Evolutionary conservation across 2,888 invertebrate species (phyloP).

Genomic region (Tinea pellionella): DNA sequence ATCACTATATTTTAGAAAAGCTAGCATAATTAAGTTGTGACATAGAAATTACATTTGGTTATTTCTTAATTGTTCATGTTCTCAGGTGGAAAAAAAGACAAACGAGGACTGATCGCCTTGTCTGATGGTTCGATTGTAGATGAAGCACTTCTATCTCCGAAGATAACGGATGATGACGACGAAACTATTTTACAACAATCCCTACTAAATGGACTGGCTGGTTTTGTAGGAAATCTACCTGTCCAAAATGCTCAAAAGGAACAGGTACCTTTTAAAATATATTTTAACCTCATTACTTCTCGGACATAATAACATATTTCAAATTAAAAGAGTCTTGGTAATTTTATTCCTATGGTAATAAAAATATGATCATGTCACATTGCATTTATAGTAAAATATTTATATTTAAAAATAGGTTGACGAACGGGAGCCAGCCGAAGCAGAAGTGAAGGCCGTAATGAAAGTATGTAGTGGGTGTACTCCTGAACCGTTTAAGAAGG

Average conservation of each 20-base stretch:
- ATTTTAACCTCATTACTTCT: slow-evolving; percentile 18
- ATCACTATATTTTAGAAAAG: background rate
- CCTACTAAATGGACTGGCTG: slow-evolving; percentile 74
- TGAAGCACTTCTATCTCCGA: slow-evolving; percentile 64
- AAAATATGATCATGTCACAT: background rate
- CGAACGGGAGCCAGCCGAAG: slow-evolving; percentile 85
- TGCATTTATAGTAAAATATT: background rate
- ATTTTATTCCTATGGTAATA: background rate
- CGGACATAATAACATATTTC: background rate
- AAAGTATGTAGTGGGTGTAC: slow-evolving; percentile 81
- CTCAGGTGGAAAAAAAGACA: slow-evolving; percentile 60
- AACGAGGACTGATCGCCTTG: slow-evolving; percentile 74
- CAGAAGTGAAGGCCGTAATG: slow-evolving; percentile 84
- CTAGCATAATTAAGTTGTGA: too few species aligned
- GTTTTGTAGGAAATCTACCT: slow-evolving; percentile 74
- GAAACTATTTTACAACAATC: slow-evolving; percentile 62
- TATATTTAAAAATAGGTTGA: slow-evolving; percentile 53
- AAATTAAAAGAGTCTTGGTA: background rate
- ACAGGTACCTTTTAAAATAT: slow-evolving; percentile 41
- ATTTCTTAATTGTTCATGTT: background rate
- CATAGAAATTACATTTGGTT: too few species aligned
- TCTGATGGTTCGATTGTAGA: slow-evolving; percentile 77
- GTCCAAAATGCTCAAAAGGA: slow-evolving; percentile 73
- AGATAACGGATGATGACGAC: slow-evolving; percentile 32
- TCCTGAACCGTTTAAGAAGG: slow-evolving; percentile 83